A percentile compares a stretch with the other conserved stretches of the same genome.
Conservation (phyloP, 2,797 vertebrate genomes). For the Coluber constrictor region DNA sequence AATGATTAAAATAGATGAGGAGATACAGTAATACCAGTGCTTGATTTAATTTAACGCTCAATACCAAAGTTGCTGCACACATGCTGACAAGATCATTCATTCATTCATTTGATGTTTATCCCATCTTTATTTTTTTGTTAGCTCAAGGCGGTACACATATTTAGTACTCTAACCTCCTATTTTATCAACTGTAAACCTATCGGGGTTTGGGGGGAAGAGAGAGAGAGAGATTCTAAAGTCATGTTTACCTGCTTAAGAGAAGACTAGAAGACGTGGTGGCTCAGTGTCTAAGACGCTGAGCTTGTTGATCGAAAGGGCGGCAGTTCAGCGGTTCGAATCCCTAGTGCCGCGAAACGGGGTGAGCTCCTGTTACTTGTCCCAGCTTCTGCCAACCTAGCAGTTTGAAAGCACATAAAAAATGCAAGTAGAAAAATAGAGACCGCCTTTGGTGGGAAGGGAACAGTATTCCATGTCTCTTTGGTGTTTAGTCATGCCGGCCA, state of each 20-base stretch:
- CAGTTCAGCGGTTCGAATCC: no score
- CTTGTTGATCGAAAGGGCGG: no score
- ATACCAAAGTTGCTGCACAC: neutral
- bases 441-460: no score
- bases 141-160: neutral
- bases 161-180: neutral
- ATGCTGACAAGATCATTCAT: neutral
- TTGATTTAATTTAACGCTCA: neutral
- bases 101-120: neutral
- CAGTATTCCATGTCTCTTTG: no score
- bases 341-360: accelerated
- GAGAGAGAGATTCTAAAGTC: neutral
- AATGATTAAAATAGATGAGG: neutral
- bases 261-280: no score
- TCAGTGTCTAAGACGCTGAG: no score
- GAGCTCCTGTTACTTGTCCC: no score
- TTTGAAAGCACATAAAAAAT: no score
- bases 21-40: neutral
- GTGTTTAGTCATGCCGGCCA: no score
- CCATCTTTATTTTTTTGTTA: neutral
- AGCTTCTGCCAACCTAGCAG: no score
- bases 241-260: neutral
- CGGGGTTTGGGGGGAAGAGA: neutral
- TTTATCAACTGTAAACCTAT: neutral
- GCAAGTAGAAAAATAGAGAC: no score